A percentile compares a stretch with the other conserved stretches of the same genome.
phyloP scores from a whole-genome alignment of 2,797 vertebrate species.

The Melanotaenia maccullochi region DNA sequence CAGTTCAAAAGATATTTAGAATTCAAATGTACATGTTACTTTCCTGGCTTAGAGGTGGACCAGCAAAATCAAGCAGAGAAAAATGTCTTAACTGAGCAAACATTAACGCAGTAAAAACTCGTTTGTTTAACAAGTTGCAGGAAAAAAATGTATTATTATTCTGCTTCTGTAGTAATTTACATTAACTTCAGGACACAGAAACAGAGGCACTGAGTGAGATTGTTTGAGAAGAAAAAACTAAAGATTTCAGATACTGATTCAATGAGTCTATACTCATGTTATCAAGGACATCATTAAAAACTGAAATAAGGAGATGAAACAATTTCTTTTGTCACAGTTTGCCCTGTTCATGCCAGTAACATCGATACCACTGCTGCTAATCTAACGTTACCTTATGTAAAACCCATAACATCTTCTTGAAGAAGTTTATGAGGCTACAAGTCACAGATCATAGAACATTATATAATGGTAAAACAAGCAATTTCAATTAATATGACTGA shows the following conservation, averaged over 20 bases:
- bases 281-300: not conserved
- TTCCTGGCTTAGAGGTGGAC: not conserved
- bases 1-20: not conserved
- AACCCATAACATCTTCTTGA: not conserved
- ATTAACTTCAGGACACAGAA: not conserved
- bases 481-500: not conserved
- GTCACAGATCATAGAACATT: no score
- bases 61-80: not conserved
- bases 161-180: not conserved
- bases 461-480: not conserved
- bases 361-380: no score
- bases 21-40: slow-evolving; percentile 7
- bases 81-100: not conserved
- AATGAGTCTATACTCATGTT: not conserved
- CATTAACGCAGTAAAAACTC: not conserved
- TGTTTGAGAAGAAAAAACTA: no score
- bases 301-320: not conserved
- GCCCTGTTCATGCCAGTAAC: not conserved
- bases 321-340: not conserved
- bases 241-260: not conserved
- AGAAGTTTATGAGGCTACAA: not conserved
- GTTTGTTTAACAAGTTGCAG: no score
- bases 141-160: no score
- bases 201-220: no score
- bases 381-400: no score